Evolutionary conservation across 2,888 invertebrate genomes (phyloP), one percentile per base, ranked within the genome.

Genomic region (Salticus scenicus): DNA sequence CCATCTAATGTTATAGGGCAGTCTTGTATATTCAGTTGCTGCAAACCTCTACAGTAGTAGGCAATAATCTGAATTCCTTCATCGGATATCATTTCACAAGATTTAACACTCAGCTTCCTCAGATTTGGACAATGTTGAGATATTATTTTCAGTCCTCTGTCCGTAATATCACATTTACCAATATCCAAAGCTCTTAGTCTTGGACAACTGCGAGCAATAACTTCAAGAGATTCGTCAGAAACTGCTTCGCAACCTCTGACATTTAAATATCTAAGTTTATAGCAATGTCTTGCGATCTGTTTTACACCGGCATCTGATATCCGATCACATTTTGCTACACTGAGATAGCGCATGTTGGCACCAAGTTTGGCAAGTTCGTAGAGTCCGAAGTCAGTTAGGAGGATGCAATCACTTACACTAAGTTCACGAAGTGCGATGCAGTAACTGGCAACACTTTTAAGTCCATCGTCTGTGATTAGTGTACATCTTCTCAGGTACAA

Each of bases 141-240:
- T 33, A 92, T 87, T 4, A 90, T 88, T 41, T 90, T 88, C 57
- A 92, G 88, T 2, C 97, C 97, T 30, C 95, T 94, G 91, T 98
- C 97, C 33, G 97, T 97, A 0, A 98, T 95, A 92, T 97, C 97
- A 91, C 97, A 98, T 90, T 97, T 97, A 7, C 98, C 97, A 69
- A 97, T 94, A 90, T 98, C 98, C 12, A 98, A 92, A 0, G 97
- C 97, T 75, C 97, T 93, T 33, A 98, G 92, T 64, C 97, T 93
- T 0, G 96, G 95, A 90, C 97, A 97, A 14, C 95, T 95, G 82
- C 96, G 93, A 0, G 96, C 97, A 85, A 98, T 92, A 0, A 96
- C 95, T 72, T 96, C 95, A 88, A 97, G 94, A 5, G 97, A 96
- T 90, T 96, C 96, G 90, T 98, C 98, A 17, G 97, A 97, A 1